phyloP scores from a whole-genome alignment of 53 echinoderm and acorn worm genomes.

The Paracentrotus lividus region DNA sequence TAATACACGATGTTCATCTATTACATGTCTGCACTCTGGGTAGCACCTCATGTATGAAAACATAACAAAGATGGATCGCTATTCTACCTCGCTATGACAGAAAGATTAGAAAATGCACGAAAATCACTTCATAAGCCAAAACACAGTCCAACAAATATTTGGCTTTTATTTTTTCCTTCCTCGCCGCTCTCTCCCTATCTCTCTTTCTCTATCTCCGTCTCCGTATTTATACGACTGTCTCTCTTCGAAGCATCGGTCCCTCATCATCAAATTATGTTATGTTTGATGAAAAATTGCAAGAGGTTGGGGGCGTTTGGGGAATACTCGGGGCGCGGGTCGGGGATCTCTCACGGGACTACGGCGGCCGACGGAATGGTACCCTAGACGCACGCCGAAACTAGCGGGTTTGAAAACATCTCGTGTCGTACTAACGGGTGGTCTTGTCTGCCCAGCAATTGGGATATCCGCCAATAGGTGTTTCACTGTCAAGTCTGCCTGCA shows the following conservation, averaged over 20 bases:
- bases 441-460: not conserved
- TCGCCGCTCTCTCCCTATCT: not conserved
- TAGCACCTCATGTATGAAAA: constrained; percentile 32
- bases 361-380: constrained; percentile 60
- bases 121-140: constrained; percentile 60
- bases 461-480: not conserved
- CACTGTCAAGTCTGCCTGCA: not conserved
- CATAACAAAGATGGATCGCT: constrained; percentile 40
- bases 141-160: constrained; percentile 42
- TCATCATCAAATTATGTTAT: constrained; percentile 47
- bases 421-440: constrained; percentile 59
- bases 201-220: not conserved
- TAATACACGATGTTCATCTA: constrained; percentile 23
- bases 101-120: constrained; percentile 70
- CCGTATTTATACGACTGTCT: no score
- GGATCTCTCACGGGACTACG: constrained; percentile 19
- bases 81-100: not conserved
- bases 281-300: constrained; percentile 57
- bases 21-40: not conserved
- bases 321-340: constrained; percentile 35
- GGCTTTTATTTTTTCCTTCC: not conserved
- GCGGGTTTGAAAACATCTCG: constrained; percentile 63
- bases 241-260: not conserved
- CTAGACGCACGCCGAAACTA: constrained; percentile 64
- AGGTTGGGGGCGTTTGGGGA: constrained; percentile 10